phyloP scores from a whole-genome alignment of 1,140 invertebrate genomes.

The Psilanteris sp. region DNA sequence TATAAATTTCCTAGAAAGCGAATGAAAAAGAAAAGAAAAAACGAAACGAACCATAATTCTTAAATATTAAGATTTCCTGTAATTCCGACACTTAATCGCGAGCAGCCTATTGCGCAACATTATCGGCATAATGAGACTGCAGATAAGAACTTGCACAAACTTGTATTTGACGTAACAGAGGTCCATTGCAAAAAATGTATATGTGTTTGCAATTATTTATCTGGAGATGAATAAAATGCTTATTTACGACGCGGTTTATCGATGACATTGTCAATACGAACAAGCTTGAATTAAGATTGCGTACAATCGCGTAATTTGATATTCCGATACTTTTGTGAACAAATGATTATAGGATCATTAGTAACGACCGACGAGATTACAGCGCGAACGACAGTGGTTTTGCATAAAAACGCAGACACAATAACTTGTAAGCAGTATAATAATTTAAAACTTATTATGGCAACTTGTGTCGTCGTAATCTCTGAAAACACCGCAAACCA shows the following conservation, averaged over 20 bases:
- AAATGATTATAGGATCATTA: conserved; percentile 13
- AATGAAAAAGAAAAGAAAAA: too few relatives aligned
- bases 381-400: too few relatives aligned
- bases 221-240: conserved; percentile 8
- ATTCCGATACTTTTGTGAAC: conserved; percentile 7
- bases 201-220: conserved; percentile 31
- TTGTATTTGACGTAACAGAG: conserved; percentile 15
- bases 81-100: conserved; percentile 50
- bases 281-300: conserved; percentile 31
- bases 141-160: conserved; percentile 30
- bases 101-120: conserved; percentile 46
- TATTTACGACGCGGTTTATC: conserved; percentile 35
- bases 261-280: conserved; percentile 40
- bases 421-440: too few relatives aligned
- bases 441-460: too few relatives aligned
- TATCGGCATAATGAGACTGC: conserved; percentile 44
- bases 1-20: conserved; percentile 34
- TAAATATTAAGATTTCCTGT: conserved; percentile 43
- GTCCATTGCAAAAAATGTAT: conserved; percentile 16
- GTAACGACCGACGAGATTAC: too few relatives aligned
- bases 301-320: conserved; percentile 18
- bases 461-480: too few relatives aligned
- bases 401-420: conserved; percentile 1
- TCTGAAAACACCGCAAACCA: background rate
- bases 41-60: conserved; percentile 34